Conservation (phyloP, 2,888 invertebrate species). For the Seira ritae region DNA sequence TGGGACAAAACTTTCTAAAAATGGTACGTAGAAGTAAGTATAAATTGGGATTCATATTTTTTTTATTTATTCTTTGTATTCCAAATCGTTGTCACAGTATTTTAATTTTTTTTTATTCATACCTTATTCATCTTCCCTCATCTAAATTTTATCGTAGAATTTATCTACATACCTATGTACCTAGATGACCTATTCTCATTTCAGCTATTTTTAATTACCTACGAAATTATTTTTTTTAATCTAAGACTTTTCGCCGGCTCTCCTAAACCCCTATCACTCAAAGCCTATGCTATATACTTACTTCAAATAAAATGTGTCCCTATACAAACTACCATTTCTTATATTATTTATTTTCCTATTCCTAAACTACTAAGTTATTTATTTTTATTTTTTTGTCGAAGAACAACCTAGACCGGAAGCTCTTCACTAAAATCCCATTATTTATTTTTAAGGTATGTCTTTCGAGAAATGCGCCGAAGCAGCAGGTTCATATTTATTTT, state of each 20-base stretch:
- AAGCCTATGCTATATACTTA: not conserved
- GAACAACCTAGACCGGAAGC: constrained; percentile 59
- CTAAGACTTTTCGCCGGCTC: not conserved
- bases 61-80: not conserved
- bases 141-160: no score
- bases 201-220: no score
- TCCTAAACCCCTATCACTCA: not conserved
- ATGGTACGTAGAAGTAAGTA: not conserved
- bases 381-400: constrained; percentile 14
- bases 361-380: not conserved
- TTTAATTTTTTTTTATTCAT: not conserved
- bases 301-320: not conserved
- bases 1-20: not conserved
- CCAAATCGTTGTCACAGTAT: not conserved
- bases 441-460: constrained; percentile 41
- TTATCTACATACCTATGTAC: no score
- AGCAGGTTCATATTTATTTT: constrained; percentile 51
- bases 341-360: not conserved
- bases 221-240: not conserved
- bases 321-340: not conserved
- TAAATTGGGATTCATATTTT: not conserved
- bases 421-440: constrained; percentile 59
- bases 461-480: constrained; percentile 65
- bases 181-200: no score
- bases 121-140: not conserved